Conservation (phyloP, 2,888 invertebrate species). For the Drosophila trichaetosa region DNA sequence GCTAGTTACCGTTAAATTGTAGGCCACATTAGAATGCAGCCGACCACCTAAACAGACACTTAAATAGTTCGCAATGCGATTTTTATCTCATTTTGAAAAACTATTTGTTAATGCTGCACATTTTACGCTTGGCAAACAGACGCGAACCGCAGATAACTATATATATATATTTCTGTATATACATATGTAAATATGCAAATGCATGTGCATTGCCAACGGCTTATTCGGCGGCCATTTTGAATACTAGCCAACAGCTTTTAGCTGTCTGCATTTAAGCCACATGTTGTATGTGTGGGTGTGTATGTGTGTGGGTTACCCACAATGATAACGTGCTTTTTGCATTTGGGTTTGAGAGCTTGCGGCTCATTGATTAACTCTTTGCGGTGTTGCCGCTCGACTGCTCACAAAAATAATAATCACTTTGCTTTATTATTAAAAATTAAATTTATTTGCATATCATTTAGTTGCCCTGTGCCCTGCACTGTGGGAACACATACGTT, state of each 20-base stretch:
- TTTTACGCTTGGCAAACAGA: conserved; percentile 36
- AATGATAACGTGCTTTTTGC: conserved; percentile 32
- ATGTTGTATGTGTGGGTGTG: conserved; percentile 2
- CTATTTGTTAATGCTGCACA: conserved; percentile 50
- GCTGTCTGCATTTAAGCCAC: conserved; percentile 42
- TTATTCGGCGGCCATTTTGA: conserved; percentile 38
- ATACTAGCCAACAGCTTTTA: conserved; percentile 42
- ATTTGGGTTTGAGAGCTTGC: conserved; percentile 51
- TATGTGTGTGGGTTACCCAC: conserved; percentile 11
- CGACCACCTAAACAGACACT: conserved; percentile 16
- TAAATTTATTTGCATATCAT: conserved; percentile 56
- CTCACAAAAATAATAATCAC: conserved; percentile 47
- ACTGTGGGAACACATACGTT: conserved; percentile 12
- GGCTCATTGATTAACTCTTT: conserved; percentile 73
- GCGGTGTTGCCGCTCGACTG: conserved; percentile 33
- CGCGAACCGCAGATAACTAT: conserved; percentile 48
- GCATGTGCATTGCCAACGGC: conserved; percentile 18
- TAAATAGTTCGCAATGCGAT: conserved; percentile 38
- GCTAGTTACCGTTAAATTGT: conserved; percentile 71
- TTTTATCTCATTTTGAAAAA: conserved; percentile 61
- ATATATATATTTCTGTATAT: not conserved
- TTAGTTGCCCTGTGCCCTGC: not conserved
- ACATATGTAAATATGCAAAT: not conserved
- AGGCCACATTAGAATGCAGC: conserved; percentile 29
- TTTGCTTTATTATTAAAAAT: conserved; percentile 50